A percentile compares a stretch with the other conserved stretches of the same genome.
phyloP scores from a whole-genome alignment of 2,888 invertebrate species.

The Rhagium mordax region DNA sequence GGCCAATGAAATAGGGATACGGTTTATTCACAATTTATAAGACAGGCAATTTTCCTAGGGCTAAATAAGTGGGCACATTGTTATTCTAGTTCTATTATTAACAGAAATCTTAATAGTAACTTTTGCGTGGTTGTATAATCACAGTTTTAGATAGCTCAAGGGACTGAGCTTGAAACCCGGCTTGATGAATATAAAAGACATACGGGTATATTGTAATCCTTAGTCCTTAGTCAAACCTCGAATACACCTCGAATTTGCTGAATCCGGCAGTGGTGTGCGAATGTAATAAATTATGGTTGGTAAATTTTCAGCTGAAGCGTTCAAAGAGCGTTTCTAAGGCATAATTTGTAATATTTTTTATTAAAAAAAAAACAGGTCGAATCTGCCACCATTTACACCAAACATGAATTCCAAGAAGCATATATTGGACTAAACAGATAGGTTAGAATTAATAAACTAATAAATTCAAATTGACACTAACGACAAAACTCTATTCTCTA shows the following conservation, averaged over 20 bases:
- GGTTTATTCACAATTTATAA: constrained; percentile 5
- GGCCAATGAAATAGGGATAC: not conserved
- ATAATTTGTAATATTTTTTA: too few species aligned
- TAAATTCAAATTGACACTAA: too few species aligned
- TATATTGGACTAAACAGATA: too few species aligned
- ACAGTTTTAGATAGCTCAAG: constrained; percentile 46
- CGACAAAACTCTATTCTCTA: too few species aligned
- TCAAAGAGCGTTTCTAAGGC: too few species aligned
- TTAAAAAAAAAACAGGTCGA: too few species aligned
- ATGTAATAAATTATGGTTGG: not conserved
- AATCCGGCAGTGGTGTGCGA: not conserved
- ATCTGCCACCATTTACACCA: too few species aligned
- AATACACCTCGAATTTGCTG: constrained; percentile 1
- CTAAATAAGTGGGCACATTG: constrained; percentile 32
- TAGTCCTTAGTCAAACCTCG: constrained; percentile 9
- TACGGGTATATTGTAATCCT: constrained; percentile 50
- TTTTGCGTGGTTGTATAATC: constrained; percentile 50
- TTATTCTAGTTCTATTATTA: constrained; percentile 26
- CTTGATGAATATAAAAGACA: constrained; percentile 45
- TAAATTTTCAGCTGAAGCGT: too few species aligned
- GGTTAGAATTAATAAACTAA: too few species aligned
- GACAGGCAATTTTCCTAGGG: constrained; percentile 4
- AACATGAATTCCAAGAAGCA: too few species aligned
- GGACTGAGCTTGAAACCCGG: constrained; percentile 38
- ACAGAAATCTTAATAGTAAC: constrained; percentile 16